A percentile compares a stretch with the other conserved stretches of the same genome.
phyloP scores from a whole-genome alignment of 2,797 vertebrate genomes.

The Myiothlypis coronata region DNA sequence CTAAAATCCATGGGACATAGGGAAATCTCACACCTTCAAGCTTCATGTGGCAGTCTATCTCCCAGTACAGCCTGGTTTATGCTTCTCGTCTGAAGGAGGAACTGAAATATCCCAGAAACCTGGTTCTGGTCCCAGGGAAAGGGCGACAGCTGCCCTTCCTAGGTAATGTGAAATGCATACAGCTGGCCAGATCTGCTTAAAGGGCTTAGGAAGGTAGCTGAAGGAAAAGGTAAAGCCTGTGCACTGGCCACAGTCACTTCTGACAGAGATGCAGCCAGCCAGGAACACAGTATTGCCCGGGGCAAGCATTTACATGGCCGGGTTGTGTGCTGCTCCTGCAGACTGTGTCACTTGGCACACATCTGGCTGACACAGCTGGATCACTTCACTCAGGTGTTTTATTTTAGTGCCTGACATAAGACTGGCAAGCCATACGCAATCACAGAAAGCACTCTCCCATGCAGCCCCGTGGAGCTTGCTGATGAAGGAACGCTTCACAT shows the following conservation, averaged over 20 bases:
- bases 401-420: constrained; percentile 18
- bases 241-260: background rate
- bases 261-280: constrained; percentile 16
- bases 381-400: constrained; percentile 38
- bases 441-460: background rate
- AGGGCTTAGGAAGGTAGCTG: constrained; percentile 19
- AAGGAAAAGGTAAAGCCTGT: background rate
- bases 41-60: background rate
- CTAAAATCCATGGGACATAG: background rate
- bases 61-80: constrained; percentile 13
- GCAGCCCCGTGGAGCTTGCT: background rate
- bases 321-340: background rate
- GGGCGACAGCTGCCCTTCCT: background rate
- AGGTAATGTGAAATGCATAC: background rate
- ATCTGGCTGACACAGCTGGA: constrained; percentile 44
- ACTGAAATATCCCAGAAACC: constrained; percentile 33
- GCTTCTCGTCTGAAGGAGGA: background rate
- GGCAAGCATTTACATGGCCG: background rate
- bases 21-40: background rate
- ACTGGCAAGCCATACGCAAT: background rate
- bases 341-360: constrained; percentile 17
- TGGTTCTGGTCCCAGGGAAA: constrained; percentile 16
- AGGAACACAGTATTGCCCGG: background rate
- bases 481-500: background rate
- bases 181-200: constrained; percentile 12